Percentiles rank a stretch among this genome's conserved stretches.
phyloP scores from a whole-genome alignment of 1,140 invertebrate genomes.

The Scaptomyza pallida region DNA sequence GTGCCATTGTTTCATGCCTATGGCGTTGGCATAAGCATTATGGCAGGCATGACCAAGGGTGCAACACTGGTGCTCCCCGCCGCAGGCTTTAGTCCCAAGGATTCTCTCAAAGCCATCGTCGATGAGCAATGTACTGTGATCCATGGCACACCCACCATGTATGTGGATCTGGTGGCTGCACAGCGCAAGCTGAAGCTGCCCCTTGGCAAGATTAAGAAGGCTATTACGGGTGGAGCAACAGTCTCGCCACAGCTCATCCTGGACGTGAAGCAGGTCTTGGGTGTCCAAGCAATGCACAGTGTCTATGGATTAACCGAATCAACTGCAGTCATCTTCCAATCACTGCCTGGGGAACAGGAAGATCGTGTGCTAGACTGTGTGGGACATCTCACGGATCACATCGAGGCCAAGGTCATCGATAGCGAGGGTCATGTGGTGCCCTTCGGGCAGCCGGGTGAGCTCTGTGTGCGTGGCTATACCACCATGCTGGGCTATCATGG shows the following conservation, averaged over 20 bases:
- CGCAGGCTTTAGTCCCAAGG: slow-evolving; percentile 88
- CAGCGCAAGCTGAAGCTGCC: slow-evolving; percentile 85
- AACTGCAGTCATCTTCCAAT: slow-evolving; percentile 90
- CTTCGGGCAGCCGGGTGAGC: slow-evolving; percentile 91
- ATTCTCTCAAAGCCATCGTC: slow-evolving; percentile 88
- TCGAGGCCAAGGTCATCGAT: slow-evolving; percentile 93
- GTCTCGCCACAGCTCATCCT: slow-evolving; percentile 90
- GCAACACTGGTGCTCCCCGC: slow-evolving; percentile 89
- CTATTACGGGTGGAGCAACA: slow-evolving; percentile 90
- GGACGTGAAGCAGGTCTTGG: slow-evolving; percentile 86
- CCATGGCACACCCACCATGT: slow-evolving; percentile 98
- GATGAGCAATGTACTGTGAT: slow-evolving; percentile 91
- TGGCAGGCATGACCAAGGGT: slow-evolving; percentile 87
- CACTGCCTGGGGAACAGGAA: slow-evolving; percentile 87
- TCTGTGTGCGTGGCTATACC: slow-evolving; percentile 92
- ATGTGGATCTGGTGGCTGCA: slow-evolving; percentile 91
- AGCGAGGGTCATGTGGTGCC: slow-evolving; percentile 89
- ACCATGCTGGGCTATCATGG: slow-evolving; percentile 95
- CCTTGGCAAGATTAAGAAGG: slow-evolving; percentile 85
- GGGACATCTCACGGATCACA: slow-evolving; percentile 90
- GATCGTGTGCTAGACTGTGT: slow-evolving; percentile 90
- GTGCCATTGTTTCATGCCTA: slow-evolving; percentile 97
- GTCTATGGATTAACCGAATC: slow-evolving; percentile 96
- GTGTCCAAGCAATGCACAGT: slow-evolving; percentile 86
- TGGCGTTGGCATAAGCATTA: slow-evolving; percentile 89